A percentile compares a stretch with the other conserved stretches of the same genome.
These are phyloP conservation scores for Aldabrachelys gigantea DNA, from an alignment of 2,113 vertebrate species.

Conservation along the genomic window DNA sequence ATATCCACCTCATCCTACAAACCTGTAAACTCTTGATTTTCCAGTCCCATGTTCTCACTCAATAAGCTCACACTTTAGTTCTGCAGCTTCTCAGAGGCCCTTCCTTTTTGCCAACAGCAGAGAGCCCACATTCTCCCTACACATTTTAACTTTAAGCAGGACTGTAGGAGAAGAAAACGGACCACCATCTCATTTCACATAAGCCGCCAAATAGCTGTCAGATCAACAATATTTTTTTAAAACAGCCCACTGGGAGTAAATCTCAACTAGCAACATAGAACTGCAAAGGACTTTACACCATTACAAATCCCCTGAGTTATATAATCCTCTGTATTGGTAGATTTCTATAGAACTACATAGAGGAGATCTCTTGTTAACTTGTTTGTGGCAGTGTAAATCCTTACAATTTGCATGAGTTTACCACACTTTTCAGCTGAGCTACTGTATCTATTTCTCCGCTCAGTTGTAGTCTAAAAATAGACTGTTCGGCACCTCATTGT, in stretches of 20 bases:
- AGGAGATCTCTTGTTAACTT: neutral
- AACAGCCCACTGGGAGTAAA: neutral
- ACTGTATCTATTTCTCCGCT: neutral
- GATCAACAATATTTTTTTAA: neutral
- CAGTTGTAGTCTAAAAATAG: neutral
- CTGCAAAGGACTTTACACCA: neutral
- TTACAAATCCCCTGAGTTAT: neutral
- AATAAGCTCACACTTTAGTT: neutral
- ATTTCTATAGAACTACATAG: neutral
- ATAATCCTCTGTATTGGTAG: conserved; percentile 9
- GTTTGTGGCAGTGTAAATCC: neutral
- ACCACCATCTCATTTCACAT: neutral
- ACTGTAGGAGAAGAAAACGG: neutral
- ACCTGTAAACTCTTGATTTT: neutral
- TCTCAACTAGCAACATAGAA: neutral
- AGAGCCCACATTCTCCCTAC: neutral
- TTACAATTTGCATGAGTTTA: neutral
- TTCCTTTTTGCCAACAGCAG: neutral
- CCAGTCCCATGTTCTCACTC: neutral
- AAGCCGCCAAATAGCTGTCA: neutral
- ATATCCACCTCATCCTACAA: neutral
- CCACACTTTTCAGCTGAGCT: fast-evolving
- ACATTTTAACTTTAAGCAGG: neutral
- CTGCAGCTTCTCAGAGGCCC: neutral
- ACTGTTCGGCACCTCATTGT: neutral